These are phyloP conservation scores for Sclerurus mexicanus DNA, from an alignment of 2,113 vertebrate genomes.

Conservation along the genomic window DNA sequence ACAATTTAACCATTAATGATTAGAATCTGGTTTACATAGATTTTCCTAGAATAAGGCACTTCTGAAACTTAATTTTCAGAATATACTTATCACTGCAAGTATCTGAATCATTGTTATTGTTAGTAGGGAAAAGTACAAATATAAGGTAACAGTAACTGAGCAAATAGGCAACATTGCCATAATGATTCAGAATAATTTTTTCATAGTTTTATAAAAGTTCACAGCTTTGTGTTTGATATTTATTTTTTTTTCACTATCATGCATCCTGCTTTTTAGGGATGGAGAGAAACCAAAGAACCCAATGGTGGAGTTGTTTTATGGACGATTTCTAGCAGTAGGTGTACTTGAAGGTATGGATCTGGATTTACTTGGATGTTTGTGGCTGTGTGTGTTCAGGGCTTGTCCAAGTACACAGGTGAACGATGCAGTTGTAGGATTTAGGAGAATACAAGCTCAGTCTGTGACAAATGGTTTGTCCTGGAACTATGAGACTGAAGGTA, in stretches of 20 bases:
- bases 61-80: not conserved
- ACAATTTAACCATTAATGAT: not conserved
- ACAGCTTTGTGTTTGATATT: not conserved
- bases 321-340: constrained; percentile 93
- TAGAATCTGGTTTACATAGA: not conserved
- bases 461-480: not conserved
- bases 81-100: not conserved
- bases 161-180: not conserved
- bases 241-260: not conserved
- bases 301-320: constrained; percentile 98
- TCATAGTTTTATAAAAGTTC: not conserved
- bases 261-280: constrained; percentile 76
- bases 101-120: not conserved
- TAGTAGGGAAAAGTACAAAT: not conserved
- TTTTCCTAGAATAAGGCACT: not conserved
- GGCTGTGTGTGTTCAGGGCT: not conserved
- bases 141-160: not conserved
- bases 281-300: constrained; percentile 98
- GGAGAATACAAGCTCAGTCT: rapidly evolving
- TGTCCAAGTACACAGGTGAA: not conserved
- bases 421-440: not conserved
- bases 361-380: not conserved
- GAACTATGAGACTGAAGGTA: not conserved
- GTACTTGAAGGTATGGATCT: constrained; percentile 89
- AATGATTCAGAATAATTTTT: not conserved